Percentiles rank a stretch among this genome's conserved stretches.
These are phyloP conservation scores for Rhagologus leucostigma DNA, from an alignment of 2,113 vertebrate genomes.

Conservation along the genomic window DNA sequence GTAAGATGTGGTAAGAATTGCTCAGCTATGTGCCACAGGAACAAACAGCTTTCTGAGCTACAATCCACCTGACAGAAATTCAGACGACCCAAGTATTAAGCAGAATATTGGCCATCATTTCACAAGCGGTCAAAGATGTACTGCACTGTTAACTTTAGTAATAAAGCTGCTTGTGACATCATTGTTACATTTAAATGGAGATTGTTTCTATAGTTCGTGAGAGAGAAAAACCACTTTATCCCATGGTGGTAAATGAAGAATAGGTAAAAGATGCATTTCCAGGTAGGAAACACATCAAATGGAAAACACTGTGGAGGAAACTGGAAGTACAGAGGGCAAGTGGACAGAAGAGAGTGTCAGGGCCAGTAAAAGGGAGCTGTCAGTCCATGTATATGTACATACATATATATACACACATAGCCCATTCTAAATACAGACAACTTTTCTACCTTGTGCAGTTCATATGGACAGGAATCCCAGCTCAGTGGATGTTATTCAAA, in stretches of 20 bases:
- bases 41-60: background rate
- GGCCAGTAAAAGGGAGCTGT: background rate
- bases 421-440: background rate
- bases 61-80: background rate
- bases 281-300: background rate
- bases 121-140: background rate
- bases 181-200: background rate
- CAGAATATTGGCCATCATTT: background rate
- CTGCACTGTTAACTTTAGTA: background rate
- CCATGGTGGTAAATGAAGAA: background rate
- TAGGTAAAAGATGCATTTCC: background rate
- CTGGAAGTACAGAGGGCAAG: background rate
- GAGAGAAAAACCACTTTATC: background rate
- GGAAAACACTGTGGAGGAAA: background rate
- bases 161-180: background rate
- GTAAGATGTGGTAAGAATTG: background rate
- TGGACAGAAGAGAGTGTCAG: background rate
- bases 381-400: accelerated
- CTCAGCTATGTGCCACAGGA: background rate
- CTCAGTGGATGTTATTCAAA: background rate
- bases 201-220: background rate
- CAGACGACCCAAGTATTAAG: background rate
- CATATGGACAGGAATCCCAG: background rate
- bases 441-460: background rate
- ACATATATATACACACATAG: accelerated